Conservation (phyloP, 30 jellyfish, hydroid and myxozoan genomes). For the Hydra vulgaris region DNA sequence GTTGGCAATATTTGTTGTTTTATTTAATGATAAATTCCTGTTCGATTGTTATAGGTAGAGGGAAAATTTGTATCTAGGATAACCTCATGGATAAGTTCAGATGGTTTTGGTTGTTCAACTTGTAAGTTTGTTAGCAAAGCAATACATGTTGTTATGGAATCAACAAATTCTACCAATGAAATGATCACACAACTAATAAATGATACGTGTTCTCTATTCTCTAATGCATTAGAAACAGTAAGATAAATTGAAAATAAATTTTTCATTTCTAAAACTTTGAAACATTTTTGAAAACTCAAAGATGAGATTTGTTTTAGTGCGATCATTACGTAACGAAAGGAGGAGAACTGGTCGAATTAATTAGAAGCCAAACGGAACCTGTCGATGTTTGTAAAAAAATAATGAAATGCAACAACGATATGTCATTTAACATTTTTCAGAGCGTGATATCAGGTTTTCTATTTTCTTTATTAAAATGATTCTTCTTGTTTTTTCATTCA, state of each 20-base stretch:
- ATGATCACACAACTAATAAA: background rate
- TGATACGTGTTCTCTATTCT: background rate
- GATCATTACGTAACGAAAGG: background rate
- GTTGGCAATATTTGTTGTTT: too few species aligned
- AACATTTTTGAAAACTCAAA: background rate
- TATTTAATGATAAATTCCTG: too few species aligned
- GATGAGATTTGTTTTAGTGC: background rate
- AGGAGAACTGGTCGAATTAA: background rate
- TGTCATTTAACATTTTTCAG: background rate
- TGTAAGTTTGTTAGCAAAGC: background rate
- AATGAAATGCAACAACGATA: background rate
- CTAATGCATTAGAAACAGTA: background rate
- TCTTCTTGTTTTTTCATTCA: too few species aligned
- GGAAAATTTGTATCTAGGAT: background rate
- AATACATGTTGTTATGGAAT: background rate
- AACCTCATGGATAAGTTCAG: background rate
- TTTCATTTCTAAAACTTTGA: background rate
- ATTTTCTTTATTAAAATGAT: too few species aligned
- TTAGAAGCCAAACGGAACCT: background rate
- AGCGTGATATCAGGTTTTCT: background rate
- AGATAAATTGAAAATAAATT: background rate
- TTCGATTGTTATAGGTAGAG: background rate
- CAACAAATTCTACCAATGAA: background rate
- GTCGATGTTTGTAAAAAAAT: background rate
- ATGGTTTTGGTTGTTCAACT: background rate